phyloP scores from a whole-genome alignment of 2,888 invertebrate genomes.

The Pristionchus japonicus region DNA sequence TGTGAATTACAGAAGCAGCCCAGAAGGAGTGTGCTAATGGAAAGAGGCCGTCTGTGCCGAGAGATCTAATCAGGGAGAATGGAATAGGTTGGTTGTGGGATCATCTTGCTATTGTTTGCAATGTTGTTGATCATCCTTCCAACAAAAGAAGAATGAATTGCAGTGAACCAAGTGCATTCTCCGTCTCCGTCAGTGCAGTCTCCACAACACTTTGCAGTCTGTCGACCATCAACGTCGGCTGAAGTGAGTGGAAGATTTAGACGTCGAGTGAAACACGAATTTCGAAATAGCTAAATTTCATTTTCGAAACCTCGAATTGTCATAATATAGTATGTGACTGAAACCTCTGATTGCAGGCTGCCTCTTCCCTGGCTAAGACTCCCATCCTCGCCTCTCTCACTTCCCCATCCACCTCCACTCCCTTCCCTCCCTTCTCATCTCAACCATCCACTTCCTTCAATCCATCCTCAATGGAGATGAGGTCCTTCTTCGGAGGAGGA shows the following conservation, averaged over 20 bases:
- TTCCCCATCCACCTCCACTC: background rate
- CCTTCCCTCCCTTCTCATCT: background rate
- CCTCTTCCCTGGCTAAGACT: background rate
- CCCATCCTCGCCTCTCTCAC: background rate
- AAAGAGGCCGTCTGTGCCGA: background rate
- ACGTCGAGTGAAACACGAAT: background rate
- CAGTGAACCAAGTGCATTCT: background rate
- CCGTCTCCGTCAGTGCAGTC: background rate
- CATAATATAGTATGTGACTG: background rate
- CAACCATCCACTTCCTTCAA: background rate
- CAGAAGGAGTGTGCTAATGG: constrained; percentile 39
- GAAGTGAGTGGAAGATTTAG: background rate
- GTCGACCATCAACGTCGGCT: background rate
- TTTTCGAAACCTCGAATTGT: too few relatives aligned
- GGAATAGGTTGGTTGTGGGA: background rate
- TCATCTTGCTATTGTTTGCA: too few relatives aligned
- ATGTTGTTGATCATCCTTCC: too few relatives aligned
- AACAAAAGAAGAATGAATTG: background rate
- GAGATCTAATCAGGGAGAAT: constrained; percentile 20
- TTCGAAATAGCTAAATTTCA: too few relatives aligned
- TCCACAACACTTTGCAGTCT: background rate
- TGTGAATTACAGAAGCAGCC: constrained; percentile 3
- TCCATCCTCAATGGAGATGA: background rate
- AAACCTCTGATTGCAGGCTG: background rate
- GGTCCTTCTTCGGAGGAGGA: background rate